Evolutionary conservation across 2,888 invertebrate genomes (phyloP).

Genomic region (Prosapia bicincta): DNA sequence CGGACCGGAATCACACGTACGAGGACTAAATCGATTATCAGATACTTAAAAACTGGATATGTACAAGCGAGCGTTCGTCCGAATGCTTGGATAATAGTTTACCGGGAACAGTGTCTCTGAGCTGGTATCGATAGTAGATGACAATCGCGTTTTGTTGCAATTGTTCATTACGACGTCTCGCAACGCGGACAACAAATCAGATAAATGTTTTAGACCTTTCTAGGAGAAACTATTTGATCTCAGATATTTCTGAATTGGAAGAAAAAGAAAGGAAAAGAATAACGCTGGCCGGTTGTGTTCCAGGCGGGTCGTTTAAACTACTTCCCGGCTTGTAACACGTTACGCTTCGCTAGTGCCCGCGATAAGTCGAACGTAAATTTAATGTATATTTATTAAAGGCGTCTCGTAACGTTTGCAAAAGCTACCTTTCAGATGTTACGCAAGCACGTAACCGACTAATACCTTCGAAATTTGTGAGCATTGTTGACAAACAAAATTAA

Average conservation of each 20-base stretch:
- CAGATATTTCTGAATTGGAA: not conserved
- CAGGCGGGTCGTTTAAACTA: not conserved
- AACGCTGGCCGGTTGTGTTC: not conserved
- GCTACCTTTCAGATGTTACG: too few relatives aligned
- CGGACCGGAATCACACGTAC: not conserved
- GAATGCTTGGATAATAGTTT: not conserved
- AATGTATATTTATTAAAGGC: not conserved
- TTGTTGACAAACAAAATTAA: too few relatives aligned
- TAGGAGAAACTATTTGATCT: not conserved
- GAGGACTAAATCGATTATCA: not conserved
- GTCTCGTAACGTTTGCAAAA: too few relatives aligned
- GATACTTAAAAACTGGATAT: not conserved
- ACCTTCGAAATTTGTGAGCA: too few relatives aligned
- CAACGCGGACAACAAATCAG: not conserved
- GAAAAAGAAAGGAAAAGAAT: not conserved
- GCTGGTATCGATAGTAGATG: not conserved
- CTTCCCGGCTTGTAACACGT: not conserved
- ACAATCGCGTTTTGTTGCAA: not conserved
- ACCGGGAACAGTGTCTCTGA: not conserved
- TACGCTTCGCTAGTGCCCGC: not conserved
- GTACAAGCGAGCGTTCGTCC: not conserved
- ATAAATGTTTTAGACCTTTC: slow-evolving; percentile 2
- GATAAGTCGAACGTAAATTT: not conserved
- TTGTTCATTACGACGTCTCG: not conserved
- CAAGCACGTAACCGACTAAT: too few relatives aligned